These are phyloP conservation scores for Gymnobelideus leadbeateri DNA, from an alignment of 2,113 vertebrate genomes.

Conservation along the genomic window DNA sequence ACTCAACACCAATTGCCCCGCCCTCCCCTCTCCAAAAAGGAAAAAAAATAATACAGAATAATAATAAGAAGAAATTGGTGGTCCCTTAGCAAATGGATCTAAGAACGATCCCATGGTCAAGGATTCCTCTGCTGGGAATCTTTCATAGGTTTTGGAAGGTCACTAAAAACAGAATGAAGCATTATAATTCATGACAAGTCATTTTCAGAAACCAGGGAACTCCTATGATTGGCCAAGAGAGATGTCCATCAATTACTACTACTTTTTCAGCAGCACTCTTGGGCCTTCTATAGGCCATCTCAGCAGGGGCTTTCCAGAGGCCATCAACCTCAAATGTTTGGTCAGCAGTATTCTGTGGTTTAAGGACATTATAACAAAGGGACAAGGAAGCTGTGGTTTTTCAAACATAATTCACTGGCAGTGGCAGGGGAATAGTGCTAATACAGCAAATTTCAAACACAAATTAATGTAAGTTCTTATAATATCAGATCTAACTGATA, in stretches of 20 bases:
- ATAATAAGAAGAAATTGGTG: neutral
- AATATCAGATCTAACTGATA: neutral
- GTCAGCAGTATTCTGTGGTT: neutral
- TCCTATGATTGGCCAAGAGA: neutral
- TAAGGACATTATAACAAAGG: neutral
- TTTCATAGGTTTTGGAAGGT: neutral
- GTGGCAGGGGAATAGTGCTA: neutral
- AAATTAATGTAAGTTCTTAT: neutral
- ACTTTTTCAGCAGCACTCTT: neutral
- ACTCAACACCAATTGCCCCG: no score
- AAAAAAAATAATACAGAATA: no score
- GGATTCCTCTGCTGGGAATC: neutral
- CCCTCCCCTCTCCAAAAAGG: no score
- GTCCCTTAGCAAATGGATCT: neutral
- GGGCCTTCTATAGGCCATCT: neutral
- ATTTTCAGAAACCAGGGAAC: neutral
- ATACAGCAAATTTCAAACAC: neutral
- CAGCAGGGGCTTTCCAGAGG: neutral
- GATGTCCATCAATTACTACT: neutral
- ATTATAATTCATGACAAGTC: neutral
- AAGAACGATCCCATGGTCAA: neutral
- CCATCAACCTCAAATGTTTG: neutral
- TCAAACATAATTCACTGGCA: neutral
- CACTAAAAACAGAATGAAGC: neutral
- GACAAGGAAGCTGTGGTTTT: neutral